Conservation (phyloP, 1,140 invertebrate genomes). For the Trissolcus basalis region DNA sequence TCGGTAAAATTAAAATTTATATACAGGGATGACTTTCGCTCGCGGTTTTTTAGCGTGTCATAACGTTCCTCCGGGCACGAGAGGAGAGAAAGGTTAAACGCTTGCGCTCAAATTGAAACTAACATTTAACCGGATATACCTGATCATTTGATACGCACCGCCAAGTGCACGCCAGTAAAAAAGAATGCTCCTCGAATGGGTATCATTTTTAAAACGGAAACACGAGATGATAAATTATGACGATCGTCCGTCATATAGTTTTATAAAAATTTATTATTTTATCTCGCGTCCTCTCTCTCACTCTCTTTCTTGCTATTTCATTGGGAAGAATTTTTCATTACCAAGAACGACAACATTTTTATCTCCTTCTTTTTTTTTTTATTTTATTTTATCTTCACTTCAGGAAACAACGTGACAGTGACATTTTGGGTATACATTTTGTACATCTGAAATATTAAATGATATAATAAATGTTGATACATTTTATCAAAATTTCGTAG, state of each 20-base stretch:
- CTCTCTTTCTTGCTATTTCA: too few relatives aligned
- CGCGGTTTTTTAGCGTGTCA: constrained; percentile 21
- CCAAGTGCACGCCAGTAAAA: constrained; percentile 23
- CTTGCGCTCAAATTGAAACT: constrained; percentile 34
- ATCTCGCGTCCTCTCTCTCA: too few relatives aligned
- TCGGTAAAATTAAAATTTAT: constrained; percentile 7
- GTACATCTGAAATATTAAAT: too few relatives aligned
- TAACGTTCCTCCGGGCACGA: constrained; percentile 28
- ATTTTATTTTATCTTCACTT: too few relatives aligned
- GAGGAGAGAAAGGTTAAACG: constrained; percentile 42
- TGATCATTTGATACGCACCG: constrained; percentile 46
- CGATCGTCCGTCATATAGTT: not conserved
- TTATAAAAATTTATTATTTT: too few relatives aligned
- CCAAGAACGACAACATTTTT: too few relatives aligned
- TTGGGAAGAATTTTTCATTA: too few relatives aligned
- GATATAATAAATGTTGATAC: too few relatives aligned
- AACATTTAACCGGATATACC: constrained; percentile 45
- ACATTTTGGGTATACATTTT: too few relatives aligned
- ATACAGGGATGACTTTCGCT: constrained; percentile 34
- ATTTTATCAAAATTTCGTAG: too few relatives aligned
- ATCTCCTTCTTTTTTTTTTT: too few relatives aligned
- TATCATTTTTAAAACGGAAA: constrained; percentile 13
- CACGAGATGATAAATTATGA: constrained; percentile 7
- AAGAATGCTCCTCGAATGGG: constrained; percentile 19
- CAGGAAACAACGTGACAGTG: too few relatives aligned